Conservation (phyloP, 2,113 vertebrate species). For the Anser brachyrhynchus region DNA sequence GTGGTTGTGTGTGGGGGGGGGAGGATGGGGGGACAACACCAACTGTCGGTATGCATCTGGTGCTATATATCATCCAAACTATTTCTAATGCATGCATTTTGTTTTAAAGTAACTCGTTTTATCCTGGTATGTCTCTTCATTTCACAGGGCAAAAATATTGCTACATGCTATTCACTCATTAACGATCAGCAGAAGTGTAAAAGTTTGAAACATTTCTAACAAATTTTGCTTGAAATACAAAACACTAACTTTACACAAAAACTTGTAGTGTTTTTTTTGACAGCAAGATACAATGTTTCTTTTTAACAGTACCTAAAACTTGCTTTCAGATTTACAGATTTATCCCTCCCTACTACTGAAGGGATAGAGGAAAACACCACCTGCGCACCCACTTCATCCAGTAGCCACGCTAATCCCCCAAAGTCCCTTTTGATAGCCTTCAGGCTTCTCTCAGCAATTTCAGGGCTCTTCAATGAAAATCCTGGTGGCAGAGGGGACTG, state of each 20-base stretch:
- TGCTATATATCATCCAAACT: not conserved
- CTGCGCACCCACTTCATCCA: too few species aligned
- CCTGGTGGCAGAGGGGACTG: not conserved
- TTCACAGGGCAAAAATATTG: not conserved
- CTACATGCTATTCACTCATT: conserved; percentile 1
- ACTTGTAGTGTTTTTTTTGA: not conserved
- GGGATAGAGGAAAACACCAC: too few species aligned
- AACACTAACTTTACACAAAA: not conserved
- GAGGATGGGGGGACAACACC: not conserved
- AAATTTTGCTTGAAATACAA: not conserved
- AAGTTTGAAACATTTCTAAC: not conserved
- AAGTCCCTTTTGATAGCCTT: too few species aligned
- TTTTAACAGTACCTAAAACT: not conserved
- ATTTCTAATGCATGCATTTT: conserved; percentile 6
- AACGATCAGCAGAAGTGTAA: not conserved
- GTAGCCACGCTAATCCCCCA: too few species aligned
- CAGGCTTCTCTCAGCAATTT: too few species aligned
- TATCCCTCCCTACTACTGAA: too few species aligned
- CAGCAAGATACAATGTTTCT: not conserved
- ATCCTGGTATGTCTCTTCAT: not conserved
- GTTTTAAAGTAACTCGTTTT: not conserved
- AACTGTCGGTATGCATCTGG: not conserved
- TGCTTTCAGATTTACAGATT: not conserved
- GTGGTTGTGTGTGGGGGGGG: too few species aligned
- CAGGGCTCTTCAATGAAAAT: not conserved